Percentiles rank a stretch among this genome's conserved stretches.
Evolutionary conservation across 2,888 invertebrate species (phyloP).

Genomic region (Timandra comae): DNA sequence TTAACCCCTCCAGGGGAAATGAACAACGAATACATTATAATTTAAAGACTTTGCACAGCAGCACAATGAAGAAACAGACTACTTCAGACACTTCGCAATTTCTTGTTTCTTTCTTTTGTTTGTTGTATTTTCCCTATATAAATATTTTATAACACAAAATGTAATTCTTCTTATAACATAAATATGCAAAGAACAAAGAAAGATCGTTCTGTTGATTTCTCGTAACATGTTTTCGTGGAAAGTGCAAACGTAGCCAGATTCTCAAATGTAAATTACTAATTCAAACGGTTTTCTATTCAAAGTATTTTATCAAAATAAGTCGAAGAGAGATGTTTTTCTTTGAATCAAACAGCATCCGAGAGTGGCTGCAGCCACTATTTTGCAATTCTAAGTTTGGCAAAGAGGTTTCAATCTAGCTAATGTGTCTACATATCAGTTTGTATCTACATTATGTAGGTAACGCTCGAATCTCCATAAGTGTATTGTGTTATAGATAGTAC

Average conservation of each 20-base stretch:
- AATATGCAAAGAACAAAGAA: too few species aligned
- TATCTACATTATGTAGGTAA: conserved; percentile 12
- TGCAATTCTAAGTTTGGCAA: conserved; percentile 67
- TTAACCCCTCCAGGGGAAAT: conserved; percentile 51
- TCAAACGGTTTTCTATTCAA: not conserved
- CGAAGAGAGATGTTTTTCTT: conserved; percentile 43
- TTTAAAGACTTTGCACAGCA: conserved; percentile 7
- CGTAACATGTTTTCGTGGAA: not conserved
- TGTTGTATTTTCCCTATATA: too few species aligned
- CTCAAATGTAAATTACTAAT: not conserved
- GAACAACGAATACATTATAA: conserved; percentile 26
- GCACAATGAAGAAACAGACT: conserved; percentile 4
- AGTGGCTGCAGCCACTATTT: conserved; percentile 60
- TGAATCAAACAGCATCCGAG: conserved; percentile 55
- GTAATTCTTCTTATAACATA: too few species aligned
- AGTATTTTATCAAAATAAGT: conserved; percentile 27
- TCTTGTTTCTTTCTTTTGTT: too few species aligned
- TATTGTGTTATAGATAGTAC: too few species aligned
- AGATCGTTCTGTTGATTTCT: too few species aligned
- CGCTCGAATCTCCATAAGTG: too few species aligned
- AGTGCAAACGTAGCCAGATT: not conserved
- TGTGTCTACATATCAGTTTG: conserved; percentile 47
- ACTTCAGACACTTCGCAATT: conserved; percentile 1
- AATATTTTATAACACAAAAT: too few species aligned
- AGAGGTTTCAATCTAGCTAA: conserved; percentile 71